Conservation (phyloP, 30 jellyfish, hydroid and myxozoan genomes). For the Cassiopea andromeda region DNA sequence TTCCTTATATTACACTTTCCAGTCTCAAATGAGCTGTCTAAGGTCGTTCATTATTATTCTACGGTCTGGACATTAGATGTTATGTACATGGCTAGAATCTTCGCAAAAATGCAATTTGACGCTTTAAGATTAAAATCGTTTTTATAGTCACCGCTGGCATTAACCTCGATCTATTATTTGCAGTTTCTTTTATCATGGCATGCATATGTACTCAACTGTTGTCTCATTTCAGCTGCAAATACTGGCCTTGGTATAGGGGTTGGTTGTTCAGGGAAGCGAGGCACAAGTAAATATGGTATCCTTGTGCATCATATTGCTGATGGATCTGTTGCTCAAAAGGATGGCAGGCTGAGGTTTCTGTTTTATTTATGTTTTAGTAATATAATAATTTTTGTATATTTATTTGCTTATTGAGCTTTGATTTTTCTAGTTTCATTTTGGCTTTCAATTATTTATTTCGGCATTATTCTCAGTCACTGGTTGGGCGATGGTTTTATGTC, state of each 20-base stretch:
- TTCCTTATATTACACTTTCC: too few relatives aligned
- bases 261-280: constrained; percentile 74
- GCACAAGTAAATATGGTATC: constrained; percentile 68
- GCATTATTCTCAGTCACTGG: too few relatives aligned
- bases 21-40: too few relatives aligned
- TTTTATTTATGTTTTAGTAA: not conserved
- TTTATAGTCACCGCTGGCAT: not conserved
- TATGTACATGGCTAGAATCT: too few relatives aligned
- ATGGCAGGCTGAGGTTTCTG: constrained; percentile 74
- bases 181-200: not conserved
- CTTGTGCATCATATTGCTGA: constrained; percentile 87
- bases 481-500: not conserved
- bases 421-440: too few relatives aligned
- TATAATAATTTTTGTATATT: too few relatives aligned
- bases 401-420: too few relatives aligned
- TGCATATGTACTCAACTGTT: not conserved
- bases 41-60: too few relatives aligned
- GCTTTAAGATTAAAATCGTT: too few relatives aligned
- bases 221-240: constrained; percentile 69
- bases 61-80: too few relatives aligned
- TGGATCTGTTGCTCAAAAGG: constrained; percentile 79
- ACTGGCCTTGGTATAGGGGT: constrained; percentile 94
- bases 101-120: too few relatives aligned
- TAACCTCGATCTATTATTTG: not conserved
- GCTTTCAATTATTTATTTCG: too few relatives aligned